Percentiles rank a stretch among this genome's conserved stretches.
These are phyloP conservation scores for Chironomus tentans DNA, from an alignment of 2,888 invertebrate genomes.

Conservation along the genomic window DNA sequence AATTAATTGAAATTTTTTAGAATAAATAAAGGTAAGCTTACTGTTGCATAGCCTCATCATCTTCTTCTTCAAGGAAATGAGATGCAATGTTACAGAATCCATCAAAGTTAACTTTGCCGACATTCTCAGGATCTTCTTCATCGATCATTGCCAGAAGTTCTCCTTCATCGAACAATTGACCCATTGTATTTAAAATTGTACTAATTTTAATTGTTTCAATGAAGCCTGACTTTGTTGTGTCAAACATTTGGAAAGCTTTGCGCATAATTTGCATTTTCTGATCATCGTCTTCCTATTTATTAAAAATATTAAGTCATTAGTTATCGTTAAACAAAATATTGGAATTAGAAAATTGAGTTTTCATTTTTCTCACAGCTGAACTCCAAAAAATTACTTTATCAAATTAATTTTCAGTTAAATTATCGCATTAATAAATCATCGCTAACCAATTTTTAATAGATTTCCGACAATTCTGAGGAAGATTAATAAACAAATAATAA, in stretches of 20 bases:
- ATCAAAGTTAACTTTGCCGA: conserved; percentile 89
- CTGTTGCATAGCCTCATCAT: conserved; percentile 91
- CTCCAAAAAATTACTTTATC: no score
- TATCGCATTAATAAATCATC: no score
- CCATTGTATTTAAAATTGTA: conserved; percentile 89
- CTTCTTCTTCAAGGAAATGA: conserved; percentile 91
- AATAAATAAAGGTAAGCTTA: background rate
- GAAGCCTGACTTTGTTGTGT: conserved; percentile 83
- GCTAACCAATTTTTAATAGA: no score
- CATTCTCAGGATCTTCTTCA: conserved; percentile 82
- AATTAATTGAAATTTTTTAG: background rate
- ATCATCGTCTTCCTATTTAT: conserved; percentile 51
- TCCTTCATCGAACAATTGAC: conserved; percentile 85
- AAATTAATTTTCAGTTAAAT: no score
- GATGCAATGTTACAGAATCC: conserved; percentile 88
- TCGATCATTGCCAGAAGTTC: conserved; percentile 82
- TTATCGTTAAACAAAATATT: no score
- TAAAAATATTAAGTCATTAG: no score
- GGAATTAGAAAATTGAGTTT: no score
- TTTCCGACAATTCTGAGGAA: no score
- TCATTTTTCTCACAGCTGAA: no score
- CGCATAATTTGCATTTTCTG: conserved; percentile 84
- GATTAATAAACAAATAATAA: no score
- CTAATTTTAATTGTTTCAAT: conserved; percentile 86
- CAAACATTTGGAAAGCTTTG: conserved; percentile 95